Evolutionary conservation across 2,888 invertebrate species (phyloP), one percentile per base, ranked within the genome.

Genomic region (Tipula lateralis): DNA sequence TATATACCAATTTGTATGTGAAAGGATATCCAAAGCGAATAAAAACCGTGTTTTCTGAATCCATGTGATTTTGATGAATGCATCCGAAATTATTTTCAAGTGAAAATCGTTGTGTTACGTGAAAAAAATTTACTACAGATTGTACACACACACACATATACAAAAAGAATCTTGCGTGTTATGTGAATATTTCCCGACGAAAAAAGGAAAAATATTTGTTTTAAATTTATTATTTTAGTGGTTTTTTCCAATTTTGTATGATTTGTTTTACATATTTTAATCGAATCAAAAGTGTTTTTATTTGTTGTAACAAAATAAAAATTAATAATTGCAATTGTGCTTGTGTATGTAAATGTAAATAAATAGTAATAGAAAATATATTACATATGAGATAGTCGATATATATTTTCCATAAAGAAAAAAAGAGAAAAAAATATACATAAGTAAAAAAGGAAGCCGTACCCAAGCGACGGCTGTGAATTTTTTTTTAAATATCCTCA

Each of bases 401-500:
- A 66, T 3, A 7, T 7, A 66, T 66, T 66, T 66, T 66, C 66
- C 66, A 13, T 66, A 66, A 66, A 24, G 66, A 66, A 24, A 24
- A 66, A 66, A 66, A 66, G 66, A 66, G 66, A 66, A 24, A 24
- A 66, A 66, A 66, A 24, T 66, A 66, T 66, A 66, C 13, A 1
- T 13, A 66, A 9, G 13, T 13, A 39, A 24, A 66, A 24, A 66
- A 66, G 66, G 66, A 66, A 66, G 66, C 66, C 66, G 66, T 66
- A 66, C 66, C 66, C 66, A 66, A 66, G 66, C 66, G 66, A 66
- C 66, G 66, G 66, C 66, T 66, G 66, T 66, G 66, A 66, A 66
- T 9, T 9, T 24, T 24, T 66, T 24, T 66, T 24, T 7, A 66
- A 66, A 66, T 66, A 24, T 66, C 66, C 66, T 66, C 66, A 66